Evolutionary conservation across 2,888 invertebrate species (phyloP).

Genomic region (Xanthostigma xanthostigma): DNA sequence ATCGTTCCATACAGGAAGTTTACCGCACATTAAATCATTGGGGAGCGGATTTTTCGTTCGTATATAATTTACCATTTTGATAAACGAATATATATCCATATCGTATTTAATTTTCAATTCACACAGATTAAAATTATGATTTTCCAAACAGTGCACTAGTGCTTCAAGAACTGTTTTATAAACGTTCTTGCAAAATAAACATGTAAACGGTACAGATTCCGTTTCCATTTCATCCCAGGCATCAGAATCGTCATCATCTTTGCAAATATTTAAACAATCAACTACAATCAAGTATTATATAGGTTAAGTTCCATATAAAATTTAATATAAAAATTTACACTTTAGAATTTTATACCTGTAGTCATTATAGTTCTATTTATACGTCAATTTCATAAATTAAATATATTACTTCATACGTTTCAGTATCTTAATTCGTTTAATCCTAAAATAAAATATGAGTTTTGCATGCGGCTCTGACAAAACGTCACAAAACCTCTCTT

Average conservation of each 20-base stretch:
- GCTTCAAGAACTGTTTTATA: conserved; percentile 46
- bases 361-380: too few species aligned
- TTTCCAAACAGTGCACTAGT: conserved; percentile 46
- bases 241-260: conserved; percentile 25
- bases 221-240: conserved; percentile 40
- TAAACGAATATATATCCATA: conserved; percentile 71
- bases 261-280: too few species aligned
- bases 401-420: too few species aligned
- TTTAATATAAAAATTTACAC: too few species aligned
- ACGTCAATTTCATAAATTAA: too few species aligned
- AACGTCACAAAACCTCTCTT: too few species aligned
- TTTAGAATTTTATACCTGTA: too few species aligned
- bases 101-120: conserved; percentile 49
- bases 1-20: conserved; percentile 49
- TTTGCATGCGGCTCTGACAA: too few species aligned
- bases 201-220: conserved; percentile 33
- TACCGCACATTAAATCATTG: conserved; percentile 35
- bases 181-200: conserved; percentile 57
- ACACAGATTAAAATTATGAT: conserved; percentile 50
- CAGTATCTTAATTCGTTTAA: too few species aligned
- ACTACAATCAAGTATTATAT: too few species aligned
- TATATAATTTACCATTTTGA: conserved; percentile 70
- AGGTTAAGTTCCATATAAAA: too few species aligned
- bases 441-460: too few species aligned
- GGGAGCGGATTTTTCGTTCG: conserved; percentile 44